Evolutionary conservation across 2,888 invertebrate genomes (phyloP), one percentile per base, ranked within the genome.

Genomic region (Frankliniella intonsa): DNA sequence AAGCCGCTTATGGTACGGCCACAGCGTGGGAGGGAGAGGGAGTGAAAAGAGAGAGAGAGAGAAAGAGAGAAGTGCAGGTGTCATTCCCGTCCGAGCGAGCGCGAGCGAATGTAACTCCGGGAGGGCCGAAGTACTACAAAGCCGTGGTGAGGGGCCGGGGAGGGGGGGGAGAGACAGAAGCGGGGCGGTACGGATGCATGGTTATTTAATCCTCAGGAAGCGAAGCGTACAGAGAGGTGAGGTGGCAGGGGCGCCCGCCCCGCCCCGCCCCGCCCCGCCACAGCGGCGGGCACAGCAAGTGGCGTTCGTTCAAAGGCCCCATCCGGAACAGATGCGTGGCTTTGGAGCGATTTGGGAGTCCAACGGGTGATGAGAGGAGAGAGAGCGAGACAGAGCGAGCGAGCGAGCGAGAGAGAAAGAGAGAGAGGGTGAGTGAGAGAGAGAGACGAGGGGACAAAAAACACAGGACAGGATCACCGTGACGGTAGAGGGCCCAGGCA

Each of bases 141-240:
- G 55, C 55, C 17, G 8, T 12, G 55, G 38, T 2, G 38, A 38
- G 38, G 38, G 38, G 38, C 3, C 3, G 55, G 14, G 55, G 55
- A 12, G 55, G 55, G 14, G 55, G 55, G 55, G 55, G 55, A 1
- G 14, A 5, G 17, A 11, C 55, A 5, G 25, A 22, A 12, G 69
- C 69, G 69, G 25, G 22, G 69, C 69, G 69, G 69, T 12, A 76
- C 69, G 69, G 69, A 76, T 76, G 69, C 69, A 76, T 25, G 69
- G 69, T 76, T 76, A 76, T 76, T 76, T 76, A 76, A 76, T 76
- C 69, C 69, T 76, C 69, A 76, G 69, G 69, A 76, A 76, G 25
- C 69, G 69, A 76, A 25, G 69, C 10, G 69, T 19, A 19, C 55
- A 76, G 62, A 62, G 62, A 17, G 62, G 55, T 17, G 55, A n/a